Base-by-base conservation (phyloP, 1,140 invertebrate species). In the Holcopasites calliopsidis region DNA sequence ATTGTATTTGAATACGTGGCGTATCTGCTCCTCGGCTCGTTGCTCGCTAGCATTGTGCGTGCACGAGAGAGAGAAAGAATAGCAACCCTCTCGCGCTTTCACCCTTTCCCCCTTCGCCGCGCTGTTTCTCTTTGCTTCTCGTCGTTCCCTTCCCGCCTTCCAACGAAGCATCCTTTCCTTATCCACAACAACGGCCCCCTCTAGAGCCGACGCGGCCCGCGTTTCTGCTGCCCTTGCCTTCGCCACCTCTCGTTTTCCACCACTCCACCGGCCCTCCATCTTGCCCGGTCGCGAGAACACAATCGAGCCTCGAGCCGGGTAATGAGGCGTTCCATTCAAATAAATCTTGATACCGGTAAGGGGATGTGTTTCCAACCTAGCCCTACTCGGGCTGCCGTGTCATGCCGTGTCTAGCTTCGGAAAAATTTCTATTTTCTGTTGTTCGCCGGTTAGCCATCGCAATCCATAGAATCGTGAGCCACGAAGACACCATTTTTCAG, bases 281-380 rank as follows among this genome's bases (percentile, higher is more conserved):
- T 68, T 47, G 65, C 79, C 68, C 70, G 83, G 58, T 70, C 86
- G 85, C 84, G 77, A 77, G 80, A 82, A 82, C 84, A 90, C 89
- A 90, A 90, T 90, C 88, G 86, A 40, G 26, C 80, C 60, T 83
- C 73, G 82, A 88, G 87, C 85, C 79, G 89, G 88, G 87, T 91
- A 91, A 91, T 91, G 89, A 91, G 89, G 85, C 88, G 87, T 84
- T 86, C 88, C 82, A 89, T 91, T 90, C 89, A 89, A 89, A 90
- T 91, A 90, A 90, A 91, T 90, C 90, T 90, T 89, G 88, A 90
- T 90, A 90, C 84, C 83, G 74, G 76, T 35, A n/a, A 44, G 60
- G 23, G 60, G 84, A 85, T 3, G 82, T 88, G 85, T 88, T 89
- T 89, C 79, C 79, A 83, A 70, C 81, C 70, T 83, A 83, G 87